These are phyloP conservation scores for Pyrrhosoma nymphula DNA, from an alignment of 2,888 invertebrate species.

Conservation along the genomic window DNA sequence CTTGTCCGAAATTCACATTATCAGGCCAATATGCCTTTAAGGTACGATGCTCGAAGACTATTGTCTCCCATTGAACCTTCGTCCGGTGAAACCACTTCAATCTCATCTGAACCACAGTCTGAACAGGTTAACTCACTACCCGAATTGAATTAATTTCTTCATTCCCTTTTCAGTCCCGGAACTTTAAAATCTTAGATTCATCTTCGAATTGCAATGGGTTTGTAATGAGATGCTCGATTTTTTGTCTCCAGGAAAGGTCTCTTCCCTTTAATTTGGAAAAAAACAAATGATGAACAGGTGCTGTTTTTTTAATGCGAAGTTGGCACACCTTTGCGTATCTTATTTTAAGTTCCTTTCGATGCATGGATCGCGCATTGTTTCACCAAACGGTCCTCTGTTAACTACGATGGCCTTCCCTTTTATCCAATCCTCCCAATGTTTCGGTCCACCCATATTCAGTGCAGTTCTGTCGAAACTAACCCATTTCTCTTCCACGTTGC, in stretches of 20 bases:
- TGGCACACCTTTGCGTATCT: neutral
- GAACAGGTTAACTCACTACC: neutral
- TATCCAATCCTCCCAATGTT: too few relatives aligned
- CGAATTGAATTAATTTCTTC: neutral
- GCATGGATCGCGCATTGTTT: conserved; percentile 38
- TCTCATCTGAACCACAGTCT: too few relatives aligned
- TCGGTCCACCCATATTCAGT: too few relatives aligned
- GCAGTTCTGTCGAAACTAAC: too few relatives aligned
- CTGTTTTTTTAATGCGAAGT: neutral
- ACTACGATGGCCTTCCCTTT: neutral
- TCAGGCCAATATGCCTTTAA: too few relatives aligned
- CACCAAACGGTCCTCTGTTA: neutral
- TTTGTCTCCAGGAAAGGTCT: neutral
- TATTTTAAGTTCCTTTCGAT: neutral
- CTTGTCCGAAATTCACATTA: too few relatives aligned
- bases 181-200: neutral
- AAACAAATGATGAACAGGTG: neutral
- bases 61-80: too few relatives aligned
- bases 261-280: neutral
- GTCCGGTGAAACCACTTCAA: too few relatives aligned
- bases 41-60: too few relatives aligned
- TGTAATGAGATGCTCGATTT: neutral
- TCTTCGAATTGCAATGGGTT: neutral
- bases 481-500: too few relatives aligned
- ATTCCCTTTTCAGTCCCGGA: neutral